These are phyloP conservation scores for Drosophila elegans DNA, from an alignment of 1,140 invertebrate genomes.

Conservation along the genomic window DNA sequence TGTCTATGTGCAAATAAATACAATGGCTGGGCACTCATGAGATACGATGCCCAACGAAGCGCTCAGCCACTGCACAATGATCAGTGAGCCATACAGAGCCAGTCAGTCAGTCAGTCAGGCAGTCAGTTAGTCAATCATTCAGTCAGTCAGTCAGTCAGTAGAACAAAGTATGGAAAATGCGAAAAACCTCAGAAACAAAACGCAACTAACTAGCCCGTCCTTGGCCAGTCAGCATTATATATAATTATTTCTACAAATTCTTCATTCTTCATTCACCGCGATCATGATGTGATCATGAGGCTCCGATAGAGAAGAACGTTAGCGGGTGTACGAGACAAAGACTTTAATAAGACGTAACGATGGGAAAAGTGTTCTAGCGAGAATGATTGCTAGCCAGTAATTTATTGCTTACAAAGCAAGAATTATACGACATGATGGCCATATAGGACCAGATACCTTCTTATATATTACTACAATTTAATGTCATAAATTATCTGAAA, in stretches of 20 bases:
- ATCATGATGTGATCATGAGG: conserved; percentile 45
- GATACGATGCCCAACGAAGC: conserved; percentile 50
- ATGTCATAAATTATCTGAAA: too few species aligned
- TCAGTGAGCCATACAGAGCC: conserved; percentile 56
- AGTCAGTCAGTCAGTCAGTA: conserved; percentile 27
- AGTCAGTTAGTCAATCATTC: conserved; percentile 17
- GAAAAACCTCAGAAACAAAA: conserved; percentile 61
- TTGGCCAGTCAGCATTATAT: conserved; percentile 72
- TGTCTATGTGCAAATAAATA: conserved; percentile 22
- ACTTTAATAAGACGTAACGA: conserved; percentile 58
- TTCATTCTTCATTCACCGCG: conserved; percentile 42
- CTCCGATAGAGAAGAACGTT: conserved; percentile 27
- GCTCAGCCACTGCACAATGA: conserved; percentile 68
- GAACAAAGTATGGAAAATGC: conserved; percentile 61
- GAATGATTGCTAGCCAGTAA: conserved; percentile 57
- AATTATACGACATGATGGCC: background rate
- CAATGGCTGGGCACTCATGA: conserved; percentile 36
- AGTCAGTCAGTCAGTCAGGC: conserved; percentile 30
- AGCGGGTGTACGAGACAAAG: conserved; percentile 30
- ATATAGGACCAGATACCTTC: too few species aligned
- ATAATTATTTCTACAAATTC: conserved; percentile 77
- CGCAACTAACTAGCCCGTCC: conserved; percentile 71
- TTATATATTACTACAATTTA: too few species aligned
- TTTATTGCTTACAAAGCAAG: conserved; percentile 16
- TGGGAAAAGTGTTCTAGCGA: conserved; percentile 50